Conservation (phyloP, 1,140 invertebrate genomes). For the Eumaeus atala region DNA sequence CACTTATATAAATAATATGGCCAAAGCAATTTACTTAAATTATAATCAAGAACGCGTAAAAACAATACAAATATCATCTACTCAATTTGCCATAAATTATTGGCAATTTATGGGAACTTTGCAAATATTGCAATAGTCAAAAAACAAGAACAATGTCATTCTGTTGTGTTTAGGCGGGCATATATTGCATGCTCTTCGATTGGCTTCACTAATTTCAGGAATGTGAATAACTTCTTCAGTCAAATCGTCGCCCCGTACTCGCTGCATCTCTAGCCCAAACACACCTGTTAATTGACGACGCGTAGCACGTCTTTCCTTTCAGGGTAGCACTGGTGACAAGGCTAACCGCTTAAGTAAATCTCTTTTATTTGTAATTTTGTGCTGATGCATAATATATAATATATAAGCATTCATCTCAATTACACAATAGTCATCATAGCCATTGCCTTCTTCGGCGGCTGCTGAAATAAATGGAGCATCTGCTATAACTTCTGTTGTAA, state of each 20-base stretch:
- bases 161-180: slow-evolving; percentile 28
- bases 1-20: no score
- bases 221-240: slow-evolving; percentile 25
- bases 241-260: slow-evolving; percentile 29
- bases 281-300: slow-evolving; percentile 28
- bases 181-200: slow-evolving; percentile 32
- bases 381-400: slow-evolving; percentile 29
- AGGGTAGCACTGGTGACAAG: slow-evolving; percentile 27
- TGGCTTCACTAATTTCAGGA: slow-evolving; percentile 24
- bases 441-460: no score
- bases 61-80: no score
- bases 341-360: slow-evolving; percentile 30
- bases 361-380: slow-evolving; percentile 25
- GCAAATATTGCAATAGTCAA: slow-evolving; percentile 30
- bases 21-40: no score
- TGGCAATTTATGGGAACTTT: slow-evolving; percentile 30
- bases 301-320: slow-evolving; percentile 34
- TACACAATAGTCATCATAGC: no score
- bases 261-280: slow-evolving; percentile 22
- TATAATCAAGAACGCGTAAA: no score
- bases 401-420: slow-evolving; percentile 37
- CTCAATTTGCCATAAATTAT: no score
- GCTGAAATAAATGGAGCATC: no score
- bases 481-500: no score
- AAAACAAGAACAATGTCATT: slow-evolving; percentile 30